Evolutionary conservation across 2,888 invertebrate genomes (phyloP).

Genomic region (Lithodes maja): DNA sequence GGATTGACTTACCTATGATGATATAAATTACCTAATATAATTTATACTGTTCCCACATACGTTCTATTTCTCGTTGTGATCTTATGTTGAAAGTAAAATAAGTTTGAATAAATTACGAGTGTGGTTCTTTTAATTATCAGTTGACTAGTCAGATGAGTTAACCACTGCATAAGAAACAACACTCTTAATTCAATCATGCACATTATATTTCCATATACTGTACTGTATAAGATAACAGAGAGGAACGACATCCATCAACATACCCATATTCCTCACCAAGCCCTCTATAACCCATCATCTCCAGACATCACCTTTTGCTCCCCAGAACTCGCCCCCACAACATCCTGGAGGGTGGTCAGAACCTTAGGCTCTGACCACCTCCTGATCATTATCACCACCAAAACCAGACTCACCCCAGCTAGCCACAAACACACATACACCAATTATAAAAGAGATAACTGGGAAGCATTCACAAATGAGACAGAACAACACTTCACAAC

Average conservation of each 20-base stretch:
- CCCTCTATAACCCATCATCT: slow-evolving; percentile 19
- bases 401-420: slow-evolving; percentile 29
- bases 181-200: not conserved
- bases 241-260: not conserved
- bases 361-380: slow-evolving; percentile 9
- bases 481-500: slow-evolving; percentile 39
- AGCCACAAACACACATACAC: slow-evolving; percentile 35
- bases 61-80: too few species aligned
- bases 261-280: slow-evolving; percentile 13
- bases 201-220: not conserved
- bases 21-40: too few species aligned
- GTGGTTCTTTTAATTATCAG: too few species aligned
- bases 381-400: slow-evolving; percentile 36
- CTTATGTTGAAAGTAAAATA: too few species aligned
- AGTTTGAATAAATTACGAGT: too few species aligned
- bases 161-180: too few species aligned
- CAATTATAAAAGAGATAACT: slow-evolving; percentile 35
- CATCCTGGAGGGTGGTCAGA: slow-evolving; percentile 20
- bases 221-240: not conserved
- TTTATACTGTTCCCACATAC: not conserved
- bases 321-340: slow-evolving; percentile 6
- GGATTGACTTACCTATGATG: too few species aligned
- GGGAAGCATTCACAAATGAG: slow-evolving; percentile 31
- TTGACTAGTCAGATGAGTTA: too few species aligned
- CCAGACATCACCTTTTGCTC: slow-evolving; percentile 26